Evolutionary conservation across 2,888 invertebrate genomes (phyloP), one percentile per base, ranked within the genome.

Genomic region (Synanthedon tipuliformis): DNA sequence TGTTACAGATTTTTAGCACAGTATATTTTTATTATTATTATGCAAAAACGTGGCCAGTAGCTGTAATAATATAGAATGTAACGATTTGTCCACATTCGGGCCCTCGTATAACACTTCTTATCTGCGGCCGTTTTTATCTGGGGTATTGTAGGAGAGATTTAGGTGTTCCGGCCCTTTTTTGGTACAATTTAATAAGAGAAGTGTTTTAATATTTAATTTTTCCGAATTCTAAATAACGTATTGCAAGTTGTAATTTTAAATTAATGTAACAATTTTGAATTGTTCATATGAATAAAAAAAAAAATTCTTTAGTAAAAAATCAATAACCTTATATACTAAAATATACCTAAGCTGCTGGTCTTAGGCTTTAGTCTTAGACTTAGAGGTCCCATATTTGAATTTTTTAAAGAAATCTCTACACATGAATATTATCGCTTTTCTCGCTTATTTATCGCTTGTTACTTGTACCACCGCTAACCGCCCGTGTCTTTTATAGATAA

Each of bases 81-180:
- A 45, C 45, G 45, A 45, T 45, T 45, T 45, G 45, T 45, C 45
- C 45, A 45, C 45, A 45, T 45, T 45, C 45, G 45, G 45, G 45
- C 45, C 45, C 45, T 45, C 45, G 65, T 72, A 68, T 70, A 68
- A 65, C 63, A 72, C 64, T 66, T 62, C 64, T 68, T 74, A 74
- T 74, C 72, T 58, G 58, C 55, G 45, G 54, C 55, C 62, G 62
- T 68, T 74, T 73, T 73, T 75, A 72, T 72, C 68, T 67, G 53
- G 55, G 52, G 63, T 73, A 74, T 69, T 72, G 70, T 72, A 60
- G 64, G 56, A 56, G 68, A 68, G 69, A 73, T 74, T 74, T 74
- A 74, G 67, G 65, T 64, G 69, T 63, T 66, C 66, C 57, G 67
- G 64, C 62, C 66, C 63, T 68, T 65, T 59, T n/a, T 48, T 55